Evolutionary conservation across 2,888 invertebrate genomes (phyloP).

Genomic region (Ectemnius lituratus): DNA sequence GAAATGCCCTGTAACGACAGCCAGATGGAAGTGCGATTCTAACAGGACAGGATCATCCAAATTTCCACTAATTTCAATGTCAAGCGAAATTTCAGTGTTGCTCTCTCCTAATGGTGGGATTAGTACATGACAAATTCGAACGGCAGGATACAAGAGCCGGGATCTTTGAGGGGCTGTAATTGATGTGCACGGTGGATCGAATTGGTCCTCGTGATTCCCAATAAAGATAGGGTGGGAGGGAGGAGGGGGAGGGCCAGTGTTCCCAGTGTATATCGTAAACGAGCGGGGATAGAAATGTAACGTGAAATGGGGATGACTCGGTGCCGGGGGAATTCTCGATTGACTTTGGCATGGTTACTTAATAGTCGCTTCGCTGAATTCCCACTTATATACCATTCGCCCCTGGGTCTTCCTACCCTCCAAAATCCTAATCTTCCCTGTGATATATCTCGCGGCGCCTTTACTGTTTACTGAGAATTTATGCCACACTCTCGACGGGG

Average conservation of each 20-base stretch:
- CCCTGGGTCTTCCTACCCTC: background rate
- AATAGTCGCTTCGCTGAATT: conserved; percentile 49
- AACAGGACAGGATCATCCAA: too few relatives aligned
- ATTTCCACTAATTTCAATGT: too few relatives aligned
- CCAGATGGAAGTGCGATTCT: background rate
- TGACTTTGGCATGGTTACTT: conserved; percentile 51
- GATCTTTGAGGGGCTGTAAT: too few relatives aligned
- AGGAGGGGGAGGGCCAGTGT: too few relatives aligned
- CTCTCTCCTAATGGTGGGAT: too few relatives aligned
- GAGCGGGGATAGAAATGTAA: conserved; percentile 20
- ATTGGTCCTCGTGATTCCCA: conserved; percentile 35
- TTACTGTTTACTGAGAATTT: conserved; percentile 18
- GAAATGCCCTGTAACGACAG: conserved; percentile 33
- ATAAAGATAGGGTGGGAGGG: conserved; percentile 40
- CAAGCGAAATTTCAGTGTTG: too few relatives aligned
- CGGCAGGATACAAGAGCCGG: too few relatives aligned
- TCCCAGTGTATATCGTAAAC: conserved; percentile 13
- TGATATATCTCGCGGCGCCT: conserved; percentile 47
- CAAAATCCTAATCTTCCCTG: conserved; percentile 38
- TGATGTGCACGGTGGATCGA: conserved; percentile 14
- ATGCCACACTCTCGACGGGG: background rate
- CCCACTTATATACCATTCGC: conserved; percentile 30
- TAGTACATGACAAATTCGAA: too few relatives aligned
- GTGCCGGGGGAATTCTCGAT: conserved; percentile 33
- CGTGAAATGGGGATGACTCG: conserved; percentile 19